Evolutionary conservation across 2,797 vertebrate species (phyloP).

Genomic region (Danio kyathit): DNA sequence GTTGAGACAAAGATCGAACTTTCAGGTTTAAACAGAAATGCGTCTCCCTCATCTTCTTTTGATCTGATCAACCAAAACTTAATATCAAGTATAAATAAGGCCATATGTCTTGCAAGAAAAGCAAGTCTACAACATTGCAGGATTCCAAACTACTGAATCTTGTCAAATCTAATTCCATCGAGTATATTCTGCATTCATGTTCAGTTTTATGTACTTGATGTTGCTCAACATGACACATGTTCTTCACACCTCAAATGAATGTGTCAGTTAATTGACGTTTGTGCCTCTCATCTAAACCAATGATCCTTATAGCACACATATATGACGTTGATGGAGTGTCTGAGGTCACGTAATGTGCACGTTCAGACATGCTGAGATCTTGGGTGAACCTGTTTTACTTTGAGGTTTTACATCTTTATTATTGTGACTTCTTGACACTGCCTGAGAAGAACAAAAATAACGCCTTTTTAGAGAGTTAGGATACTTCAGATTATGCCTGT

Average conservation of each 20-base stretch:
- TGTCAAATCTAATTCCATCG: neutral
- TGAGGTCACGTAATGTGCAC: slow-evolving; percentile 34
- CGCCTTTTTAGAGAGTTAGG: slow-evolving; percentile 3
- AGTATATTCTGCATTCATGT: slow-evolving; percentile 12
- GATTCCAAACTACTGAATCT: neutral
- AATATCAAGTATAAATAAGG: too few relatives aligned
- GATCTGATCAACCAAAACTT: too few relatives aligned
- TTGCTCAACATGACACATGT: slow-evolving; percentile 1
- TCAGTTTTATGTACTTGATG: neutral
- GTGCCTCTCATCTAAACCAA: slow-evolving; percentile 11
- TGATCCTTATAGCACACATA: neutral
- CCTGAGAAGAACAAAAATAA: neutral
- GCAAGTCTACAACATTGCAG: neutral
- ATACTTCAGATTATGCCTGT: neutral
- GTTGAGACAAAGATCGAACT: too few relatives aligned
- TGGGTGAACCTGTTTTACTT: slow-evolving; percentile 42
- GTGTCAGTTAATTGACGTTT: neutral
- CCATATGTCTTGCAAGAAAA: neutral
- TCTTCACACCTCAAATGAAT: slow-evolving; percentile 19
- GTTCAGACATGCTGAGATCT: slow-evolving; percentile 28
- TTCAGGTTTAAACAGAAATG: too few relatives aligned
- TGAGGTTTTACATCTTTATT: slow-evolving; percentile 27
- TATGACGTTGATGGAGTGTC: slow-evolving; percentile 27
- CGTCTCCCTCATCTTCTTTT: too few relatives aligned
- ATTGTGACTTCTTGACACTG: slow-evolving; percentile 29